Base-by-base conservation (phyloP, 2,797 vertebrate species). In the Xiphophorus birchmanni region DNA sequence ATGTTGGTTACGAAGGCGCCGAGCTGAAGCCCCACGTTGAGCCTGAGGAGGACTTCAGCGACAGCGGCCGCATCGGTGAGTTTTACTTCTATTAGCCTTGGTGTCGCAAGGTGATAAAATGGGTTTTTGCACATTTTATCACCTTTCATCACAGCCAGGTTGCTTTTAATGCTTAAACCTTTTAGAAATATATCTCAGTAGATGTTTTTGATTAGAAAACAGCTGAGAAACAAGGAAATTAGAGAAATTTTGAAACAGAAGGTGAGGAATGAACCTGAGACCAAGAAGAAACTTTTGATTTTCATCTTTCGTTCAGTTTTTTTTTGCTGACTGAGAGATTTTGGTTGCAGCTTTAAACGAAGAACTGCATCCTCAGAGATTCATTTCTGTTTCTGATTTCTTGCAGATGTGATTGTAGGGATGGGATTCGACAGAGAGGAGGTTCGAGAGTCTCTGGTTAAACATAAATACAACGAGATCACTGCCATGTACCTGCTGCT, bases 401-500 rank as follows among this genome's bases (percentile, higher is more conserved):
- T 79, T 82, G 12, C 91, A 98, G 98, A 99, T 87, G 95, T 98
- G 82, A 98, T 99, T 97, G 95, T 99, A n/a, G 97, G 96, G 32
- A 98, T 99, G 98, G 98, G 98, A 50, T 99, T 97, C 90, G 95
- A 94, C 1, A 94, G 97, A 45, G 97, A 99, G 4, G 97, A 98
- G 82, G 97, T 99, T 91, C 95, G 96, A 89, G 97, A 99, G 1
- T 96, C 97, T 21, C 90, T 99, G 86, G 91, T 90, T 81, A 96
- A 89, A 90, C 97, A 97, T 80, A 99, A 97, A 87, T 99, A 98
- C 94, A 97, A 99, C 0, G 97, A 98, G 89, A 95, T 98, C 87
- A 98, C 97, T 1, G 97, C 97, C 92, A 99, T 97, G 5, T 99
- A 99, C 95, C 95, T 99, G 92, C 96, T 99, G 94, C 97, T 99